phyloP scores from a whole-genome alignment of 2,888 invertebrate genomes.

The Calliphora vomitoria region DNA sequence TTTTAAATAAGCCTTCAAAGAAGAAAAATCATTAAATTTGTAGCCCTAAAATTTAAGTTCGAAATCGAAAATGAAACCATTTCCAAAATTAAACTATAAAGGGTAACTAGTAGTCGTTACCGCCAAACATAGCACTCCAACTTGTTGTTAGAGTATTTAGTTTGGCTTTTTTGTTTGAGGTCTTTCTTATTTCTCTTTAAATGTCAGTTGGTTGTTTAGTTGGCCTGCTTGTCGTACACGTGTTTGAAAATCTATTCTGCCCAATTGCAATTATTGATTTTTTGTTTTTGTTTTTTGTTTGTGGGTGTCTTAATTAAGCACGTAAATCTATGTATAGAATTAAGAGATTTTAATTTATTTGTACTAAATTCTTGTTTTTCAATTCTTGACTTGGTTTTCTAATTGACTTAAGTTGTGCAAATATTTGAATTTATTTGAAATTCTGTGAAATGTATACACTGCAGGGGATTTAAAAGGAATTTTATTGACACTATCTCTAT shows the following conservation, averaged over 20 bases:
- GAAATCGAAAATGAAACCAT: too few species aligned
- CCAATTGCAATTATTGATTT: conserved; percentile 6
- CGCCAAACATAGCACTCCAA: too few species aligned
- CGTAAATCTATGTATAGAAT: not conserved
- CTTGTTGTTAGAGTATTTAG: too few species aligned
- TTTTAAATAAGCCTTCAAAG: too few species aligned
- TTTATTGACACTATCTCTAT: not conserved
- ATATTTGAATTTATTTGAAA: not conserved
- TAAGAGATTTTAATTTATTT: not conserved
- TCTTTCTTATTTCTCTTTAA: not conserved
- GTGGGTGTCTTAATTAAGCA: not conserved
- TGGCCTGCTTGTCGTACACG: conserved; percentile 5
- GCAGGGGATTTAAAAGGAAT: not conserved
- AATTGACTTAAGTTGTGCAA: not conserved
- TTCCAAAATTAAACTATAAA: too few species aligned
- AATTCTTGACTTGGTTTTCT: not conserved
- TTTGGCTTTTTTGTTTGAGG: not conserved
- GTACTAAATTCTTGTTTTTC: not conserved
- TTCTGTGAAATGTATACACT: not conserved
- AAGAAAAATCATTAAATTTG: too few species aligned
- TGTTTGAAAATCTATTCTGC: not conserved
- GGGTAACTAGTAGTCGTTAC: too few species aligned
- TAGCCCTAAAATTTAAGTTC: too few species aligned
- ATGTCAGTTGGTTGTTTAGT: not conserved
- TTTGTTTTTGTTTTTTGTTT: not conserved